Evolutionary conservation across 92 coral and sea anemone species (phyloP), one percentile per base, ranked within the genome.

Genomic region (Siderastrea siderea): DNA sequence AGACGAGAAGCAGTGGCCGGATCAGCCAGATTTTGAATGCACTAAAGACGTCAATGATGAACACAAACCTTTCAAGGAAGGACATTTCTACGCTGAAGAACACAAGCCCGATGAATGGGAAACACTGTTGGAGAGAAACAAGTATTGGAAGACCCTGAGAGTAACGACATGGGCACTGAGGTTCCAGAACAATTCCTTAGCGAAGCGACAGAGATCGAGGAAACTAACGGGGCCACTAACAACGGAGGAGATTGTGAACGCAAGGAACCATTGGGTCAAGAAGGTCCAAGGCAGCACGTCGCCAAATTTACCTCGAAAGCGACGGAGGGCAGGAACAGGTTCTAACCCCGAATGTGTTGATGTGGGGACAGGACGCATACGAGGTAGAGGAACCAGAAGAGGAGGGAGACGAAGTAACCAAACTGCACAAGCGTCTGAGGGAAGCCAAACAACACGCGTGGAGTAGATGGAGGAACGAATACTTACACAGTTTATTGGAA

Each of bases 51-150:
- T 87, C 45, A 49, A 71, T 58, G 50, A 86, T 43, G 89, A 82
- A 74, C 84, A 83, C 78, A 88, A 84, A 6, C 87, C 87, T 4
- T 13, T 77, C 79, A 63, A 82, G 50, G 82, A 75, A 48, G 60
- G 76, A 43, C 57, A 60, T 9, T 75, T 79, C 46, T 71, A 83
- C 60, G 50, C 44, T 68, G 47, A 64, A 50, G 74, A 71, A 26
- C 51, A 17, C 55, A 69, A 88, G 54, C 93, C 85, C 54, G 90
- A 86, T 38, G 85, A 90, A 77, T 93, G 96, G 94, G 90, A 90
- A 17, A 85, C 76, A 49, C 71, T 90, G 47, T 75, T 86, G 57
- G 84, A 71, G 47, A 81, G 96, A 69, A 71, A 72, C 46, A 75
- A 74, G 52, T 83, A 77, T 82, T 86, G 93, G 96, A 86, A 71